Percentiles rank a stretch among this genome's conserved stretches.
These are phyloP conservation scores for Vipera latastei DNA, from an alignment of 2,797 vertebrate genomes.

Conservation along the genomic window DNA sequence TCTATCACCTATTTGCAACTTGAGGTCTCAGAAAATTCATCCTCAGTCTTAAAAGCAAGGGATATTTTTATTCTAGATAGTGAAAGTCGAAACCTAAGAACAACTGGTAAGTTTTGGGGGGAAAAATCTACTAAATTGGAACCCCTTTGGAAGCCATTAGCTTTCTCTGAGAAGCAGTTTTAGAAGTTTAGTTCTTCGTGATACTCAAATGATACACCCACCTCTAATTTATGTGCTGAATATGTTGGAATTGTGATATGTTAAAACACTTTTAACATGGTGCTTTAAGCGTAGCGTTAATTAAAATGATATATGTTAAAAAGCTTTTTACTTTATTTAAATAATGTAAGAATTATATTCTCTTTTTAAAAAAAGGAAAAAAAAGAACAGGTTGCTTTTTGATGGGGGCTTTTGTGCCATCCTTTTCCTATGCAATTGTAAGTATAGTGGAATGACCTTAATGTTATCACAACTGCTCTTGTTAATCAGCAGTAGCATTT, in stretches of 20 bases:
- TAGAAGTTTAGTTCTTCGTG: background rate
- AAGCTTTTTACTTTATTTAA: background rate
- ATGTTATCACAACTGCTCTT: background rate
- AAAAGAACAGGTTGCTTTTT: background rate
- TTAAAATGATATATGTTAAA: background rate
- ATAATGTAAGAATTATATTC: background rate
- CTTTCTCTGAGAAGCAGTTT: background rate
- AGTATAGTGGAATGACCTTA: background rate
- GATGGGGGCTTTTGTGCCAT: background rate
- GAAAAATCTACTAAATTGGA: background rate
- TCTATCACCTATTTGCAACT: background rate
- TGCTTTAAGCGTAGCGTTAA: background rate
- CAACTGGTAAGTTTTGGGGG: background rate
- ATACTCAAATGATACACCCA: background rate
- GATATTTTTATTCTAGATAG: background rate
- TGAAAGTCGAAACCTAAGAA: background rate
- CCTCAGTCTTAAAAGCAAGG: background rate
- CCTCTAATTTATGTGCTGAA: background rate
- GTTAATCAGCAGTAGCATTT: background rate
- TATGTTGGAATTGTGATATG: background rate
- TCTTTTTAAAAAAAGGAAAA: background rate
- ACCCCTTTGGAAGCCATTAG: background rate
- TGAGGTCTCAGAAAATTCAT: background rate
- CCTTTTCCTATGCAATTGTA: background rate
- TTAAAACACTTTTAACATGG: background rate